phyloP scores from a whole-genome alignment of 2,113 vertebrate genomes.

The Mobula birostris region DNA sequence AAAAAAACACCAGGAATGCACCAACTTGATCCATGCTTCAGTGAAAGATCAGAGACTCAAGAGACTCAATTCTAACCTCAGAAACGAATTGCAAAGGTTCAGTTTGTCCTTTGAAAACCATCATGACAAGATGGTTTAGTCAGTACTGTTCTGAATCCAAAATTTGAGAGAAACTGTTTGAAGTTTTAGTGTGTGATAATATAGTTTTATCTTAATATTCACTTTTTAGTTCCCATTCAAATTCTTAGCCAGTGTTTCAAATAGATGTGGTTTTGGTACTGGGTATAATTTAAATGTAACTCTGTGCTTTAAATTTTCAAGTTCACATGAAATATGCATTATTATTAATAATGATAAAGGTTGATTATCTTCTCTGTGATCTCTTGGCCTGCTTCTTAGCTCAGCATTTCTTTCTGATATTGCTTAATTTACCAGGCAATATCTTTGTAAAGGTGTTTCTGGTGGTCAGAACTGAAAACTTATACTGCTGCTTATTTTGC shows the following conservation, averaged over 20 bases:
- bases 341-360: slow-evolving; percentile 26
- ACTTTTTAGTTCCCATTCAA: slow-evolving; percentile 26
- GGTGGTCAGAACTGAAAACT: background rate
- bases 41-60: slow-evolving; percentile 21
- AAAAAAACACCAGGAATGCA: background rate
- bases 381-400: background rate
- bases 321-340: background rate
- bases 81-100: background rate
- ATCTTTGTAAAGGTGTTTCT: background rate
- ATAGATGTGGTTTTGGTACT: background rate
- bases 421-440: background rate
- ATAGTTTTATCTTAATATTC: slow-evolving; percentile 14
- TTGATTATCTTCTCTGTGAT: background rate
- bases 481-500: background rate
- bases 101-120: slow-evolving; percentile 16
- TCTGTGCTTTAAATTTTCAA: background rate
- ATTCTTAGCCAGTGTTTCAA: background rate
- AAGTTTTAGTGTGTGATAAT: slow-evolving; percentile 4
- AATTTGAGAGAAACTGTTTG: background rate
- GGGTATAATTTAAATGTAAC: background rate
- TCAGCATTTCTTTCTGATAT: background rate
- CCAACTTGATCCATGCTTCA: slow-evolving; percentile 15
- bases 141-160: background rate
- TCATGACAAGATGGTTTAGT: background rate
- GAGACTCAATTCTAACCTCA: slow-evolving; percentile 11